These are phyloP conservation scores for Perithous albicinctus DNA, from an alignment of 2,888 invertebrate genomes.

Conservation along the genomic window DNA sequence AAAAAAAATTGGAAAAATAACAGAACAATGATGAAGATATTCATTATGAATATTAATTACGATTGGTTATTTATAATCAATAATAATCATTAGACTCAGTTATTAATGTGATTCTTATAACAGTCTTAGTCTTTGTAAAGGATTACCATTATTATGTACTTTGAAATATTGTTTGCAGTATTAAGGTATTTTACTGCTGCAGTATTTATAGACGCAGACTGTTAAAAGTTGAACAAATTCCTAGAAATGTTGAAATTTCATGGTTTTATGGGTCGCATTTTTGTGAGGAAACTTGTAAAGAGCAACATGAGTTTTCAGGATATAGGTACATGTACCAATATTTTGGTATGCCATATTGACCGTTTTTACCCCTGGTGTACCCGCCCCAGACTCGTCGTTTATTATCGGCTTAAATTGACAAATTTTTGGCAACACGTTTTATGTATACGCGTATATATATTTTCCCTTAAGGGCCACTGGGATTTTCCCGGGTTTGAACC, in stretches of 20 bases:
- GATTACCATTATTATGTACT: neutral
- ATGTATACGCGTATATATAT: neutral
- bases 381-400: constrained; percentile 21
- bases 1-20: neutral
- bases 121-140: too few species aligned
- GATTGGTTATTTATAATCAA: neutral
- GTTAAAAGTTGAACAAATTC: neutral
- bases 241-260: neutral
- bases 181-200: neutral
- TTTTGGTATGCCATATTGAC: neutral
- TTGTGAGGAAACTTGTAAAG: neutral
- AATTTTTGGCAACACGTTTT: constrained; percentile 32
- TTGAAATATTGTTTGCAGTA: neutral
- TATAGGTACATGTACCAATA: neutral
- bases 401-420: constrained; percentile 48
- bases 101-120: too few species aligned
- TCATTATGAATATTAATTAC: neutral
- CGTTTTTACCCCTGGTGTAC: neutral
- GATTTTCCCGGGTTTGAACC: constrained; percentile 42
- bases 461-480: neutral
- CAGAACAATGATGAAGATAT: neutral
- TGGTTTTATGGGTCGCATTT: neutral
- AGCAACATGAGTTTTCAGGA: neutral
- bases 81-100: neutral
- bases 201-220: neutral